phyloP scores from a whole-genome alignment of 2,113 vertebrate genomes.

The Xiphophorus maculatus region DNA sequence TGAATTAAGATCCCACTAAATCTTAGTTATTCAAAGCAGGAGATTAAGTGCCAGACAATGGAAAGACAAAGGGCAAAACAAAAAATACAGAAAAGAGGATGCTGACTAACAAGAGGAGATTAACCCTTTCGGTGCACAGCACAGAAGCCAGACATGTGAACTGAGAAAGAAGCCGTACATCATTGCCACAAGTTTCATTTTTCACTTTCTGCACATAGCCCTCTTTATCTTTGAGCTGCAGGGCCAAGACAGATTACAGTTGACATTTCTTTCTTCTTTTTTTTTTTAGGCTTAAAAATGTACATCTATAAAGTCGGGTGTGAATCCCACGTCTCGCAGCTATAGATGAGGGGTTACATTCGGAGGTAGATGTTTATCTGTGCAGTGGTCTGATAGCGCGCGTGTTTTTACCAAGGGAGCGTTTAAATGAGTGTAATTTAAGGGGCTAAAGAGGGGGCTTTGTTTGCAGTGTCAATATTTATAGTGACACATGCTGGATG shows the following conservation, averaged over 20 bases:
- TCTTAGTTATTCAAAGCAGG: background rate
- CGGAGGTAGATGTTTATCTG: conserved; percentile 61
- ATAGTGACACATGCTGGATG: conserved; percentile 67
- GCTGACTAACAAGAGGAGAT: conserved; percentile 57
- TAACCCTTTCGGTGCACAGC: conserved; percentile 57
- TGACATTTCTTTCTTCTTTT: conserved; percentile 1
- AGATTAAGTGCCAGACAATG: background rate
- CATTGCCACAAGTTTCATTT: conserved; percentile 63
- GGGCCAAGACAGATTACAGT: background rate
- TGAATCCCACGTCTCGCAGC: background rate
- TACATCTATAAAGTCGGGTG: background rate
- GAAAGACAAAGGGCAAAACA: background rate
- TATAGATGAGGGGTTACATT: conserved; percentile 16
- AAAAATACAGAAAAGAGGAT: background rate
- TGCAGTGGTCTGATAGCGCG: conserved; percentile 24
- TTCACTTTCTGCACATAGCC: conserved; percentile 63
- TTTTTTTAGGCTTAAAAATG: background rate
- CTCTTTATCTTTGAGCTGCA: conserved; percentile 8
- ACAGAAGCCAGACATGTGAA: conserved; percentile 33
- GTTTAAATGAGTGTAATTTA: conserved; percentile 50
- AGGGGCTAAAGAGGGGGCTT: conserved; percentile 56
- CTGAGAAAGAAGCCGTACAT: conserved; percentile 9
- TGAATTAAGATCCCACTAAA: background rate
- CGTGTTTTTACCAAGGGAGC: conserved; percentile 62
- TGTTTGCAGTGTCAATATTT: conserved; percentile 81